These are phyloP conservation scores for Ophion obscuratus DNA, from an alignment of 2,888 invertebrate genomes.

Conservation along the genomic window DNA sequence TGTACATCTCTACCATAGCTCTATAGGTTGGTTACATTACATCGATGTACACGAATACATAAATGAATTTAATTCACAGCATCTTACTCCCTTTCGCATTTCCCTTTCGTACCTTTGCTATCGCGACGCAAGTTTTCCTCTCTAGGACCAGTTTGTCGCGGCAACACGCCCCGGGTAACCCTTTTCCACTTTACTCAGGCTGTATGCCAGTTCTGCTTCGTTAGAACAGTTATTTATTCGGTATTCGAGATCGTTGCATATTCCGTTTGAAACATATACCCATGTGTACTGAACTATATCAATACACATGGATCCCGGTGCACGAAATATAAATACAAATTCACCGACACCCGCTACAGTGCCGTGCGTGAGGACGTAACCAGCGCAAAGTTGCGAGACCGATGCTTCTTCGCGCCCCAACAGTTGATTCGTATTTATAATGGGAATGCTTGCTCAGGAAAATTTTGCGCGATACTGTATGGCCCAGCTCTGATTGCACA, in stretches of 20 bases:
- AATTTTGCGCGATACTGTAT: not conserved
- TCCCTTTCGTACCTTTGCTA: slow-evolving; percentile 13
- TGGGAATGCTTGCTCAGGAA: not conserved
- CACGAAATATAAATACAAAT: slow-evolving; percentile 17
- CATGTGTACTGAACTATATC: slow-evolving; percentile 34
- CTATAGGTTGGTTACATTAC: not conserved
- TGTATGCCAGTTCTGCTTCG: slow-evolving; percentile 62
- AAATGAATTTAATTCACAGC: slow-evolving; percentile 32
- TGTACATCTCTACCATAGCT: not conserved
- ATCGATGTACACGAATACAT: slow-evolving; percentile 15
- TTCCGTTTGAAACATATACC: slow-evolving; percentile 53
- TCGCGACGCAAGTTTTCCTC: slow-evolving; percentile 45
- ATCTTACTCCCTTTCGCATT: slow-evolving; percentile 26
- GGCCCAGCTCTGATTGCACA: not conserved
- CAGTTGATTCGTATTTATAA: not conserved
- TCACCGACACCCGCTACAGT: not conserved
- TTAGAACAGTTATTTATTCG: slow-evolving; percentile 71
- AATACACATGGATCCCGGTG: slow-evolving; percentile 27
- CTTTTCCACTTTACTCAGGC: slow-evolving; percentile 30
- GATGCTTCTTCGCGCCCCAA: not conserved
- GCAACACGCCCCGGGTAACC: not conserved
- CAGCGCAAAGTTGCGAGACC: not conserved
- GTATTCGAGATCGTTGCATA: slow-evolving; percentile 67
- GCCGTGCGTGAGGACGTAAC: not conserved
- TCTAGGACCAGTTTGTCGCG: slow-evolving; percentile 26